Percentiles rank a stretch among this genome's conserved stretches.
These are phyloP conservation scores for Dendrolimus punctatus DNA, from an alignment of 1,140 invertebrate species.

Conservation along the genomic window DNA sequence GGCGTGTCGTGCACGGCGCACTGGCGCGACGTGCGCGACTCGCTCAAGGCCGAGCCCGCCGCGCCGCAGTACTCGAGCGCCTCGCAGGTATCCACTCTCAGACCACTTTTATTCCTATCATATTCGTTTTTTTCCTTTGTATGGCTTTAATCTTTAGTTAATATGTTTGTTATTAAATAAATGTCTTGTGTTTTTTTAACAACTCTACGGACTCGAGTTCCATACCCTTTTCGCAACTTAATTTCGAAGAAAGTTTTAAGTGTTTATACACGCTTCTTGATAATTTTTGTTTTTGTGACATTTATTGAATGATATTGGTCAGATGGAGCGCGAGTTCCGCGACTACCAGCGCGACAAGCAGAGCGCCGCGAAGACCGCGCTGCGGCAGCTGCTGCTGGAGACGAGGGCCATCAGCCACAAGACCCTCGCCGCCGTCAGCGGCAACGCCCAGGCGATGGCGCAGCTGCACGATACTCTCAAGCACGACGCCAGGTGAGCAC, in stretches of 20 bases:
- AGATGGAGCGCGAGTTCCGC: constrained; percentile 94
- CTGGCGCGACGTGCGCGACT: constrained; percentile 94
- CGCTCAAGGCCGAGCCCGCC: constrained; percentile 92
- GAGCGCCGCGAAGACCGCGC: constrained; percentile 91
- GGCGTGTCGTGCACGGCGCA: constrained; percentile 81
- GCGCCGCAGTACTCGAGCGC: constrained; percentile 91
- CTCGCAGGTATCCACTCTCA: constrained; percentile 78
- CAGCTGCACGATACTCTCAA: constrained; percentile 93
- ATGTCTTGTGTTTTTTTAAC: neutral
- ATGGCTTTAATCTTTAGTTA: too few relatives aligned
- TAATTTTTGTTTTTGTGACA: too few relatives aligned
- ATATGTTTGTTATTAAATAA: neutral
- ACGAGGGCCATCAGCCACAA: constrained; percentile 97
- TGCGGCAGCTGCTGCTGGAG: constrained; percentile 93
- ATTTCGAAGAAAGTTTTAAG: too few relatives aligned
- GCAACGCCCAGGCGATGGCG: constrained; percentile 84
- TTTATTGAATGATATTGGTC: too few relatives aligned
- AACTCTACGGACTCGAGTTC: too few relatives aligned
- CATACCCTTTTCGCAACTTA: too few relatives aligned
- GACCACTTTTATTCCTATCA: too few relatives aligned
- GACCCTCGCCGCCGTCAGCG: constrained; percentile 81
- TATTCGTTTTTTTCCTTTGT: too few relatives aligned
- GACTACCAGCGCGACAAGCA: constrained; percentile 97
- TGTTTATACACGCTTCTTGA: too few relatives aligned
- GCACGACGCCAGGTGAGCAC: constrained; percentile 82